Conservation (phyloP, 2,888 invertebrate genomes). For the Ennomos erosarius region DNA sequence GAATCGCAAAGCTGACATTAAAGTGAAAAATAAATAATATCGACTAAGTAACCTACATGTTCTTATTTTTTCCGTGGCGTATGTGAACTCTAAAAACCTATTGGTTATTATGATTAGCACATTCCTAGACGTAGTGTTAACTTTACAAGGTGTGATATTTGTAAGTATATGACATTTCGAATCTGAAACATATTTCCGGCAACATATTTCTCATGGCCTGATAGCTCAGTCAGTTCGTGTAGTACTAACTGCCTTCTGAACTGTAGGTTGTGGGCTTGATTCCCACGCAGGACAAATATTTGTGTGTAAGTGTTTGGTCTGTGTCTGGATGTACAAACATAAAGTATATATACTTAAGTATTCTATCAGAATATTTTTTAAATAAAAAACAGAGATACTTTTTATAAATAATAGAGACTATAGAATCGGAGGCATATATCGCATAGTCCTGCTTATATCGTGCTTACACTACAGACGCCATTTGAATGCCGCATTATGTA, state of each 20-base stretch:
- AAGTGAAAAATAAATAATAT: conserved; percentile 19
- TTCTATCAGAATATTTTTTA: too few relatives aligned
- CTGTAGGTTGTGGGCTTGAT: too few relatives aligned
- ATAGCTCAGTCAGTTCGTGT: too few relatives aligned
- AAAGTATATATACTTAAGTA: too few relatives aligned
- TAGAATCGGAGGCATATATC: not conserved
- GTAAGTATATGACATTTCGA: too few relatives aligned
- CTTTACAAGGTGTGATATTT: not conserved
- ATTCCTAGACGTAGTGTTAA: conserved; percentile 4
- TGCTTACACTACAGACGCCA: conserved; percentile 6
- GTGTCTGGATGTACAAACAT: too few relatives aligned
- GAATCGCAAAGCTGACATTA: conserved; percentile 25
- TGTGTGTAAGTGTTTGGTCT: too few relatives aligned
- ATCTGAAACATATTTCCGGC: too few relatives aligned
- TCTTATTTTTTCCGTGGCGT: conserved; percentile 2
- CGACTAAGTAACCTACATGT: conserved; percentile 1
- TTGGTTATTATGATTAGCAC: conserved; percentile 2
- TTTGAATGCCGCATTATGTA: conserved; percentile 33
- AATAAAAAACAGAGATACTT: too few relatives aligned
- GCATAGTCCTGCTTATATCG: not conserved
- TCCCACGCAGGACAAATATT: too few relatives aligned
- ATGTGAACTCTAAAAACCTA: not conserved
- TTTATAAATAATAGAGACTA: conserved; percentile 1
- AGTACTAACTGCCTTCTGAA: too few relatives aligned
- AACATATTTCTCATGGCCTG: too few relatives aligned